These are phyloP conservation scores for Osmoderma eremita DNA, from an alignment of 2,888 invertebrate species.

Conservation along the genomic window DNA sequence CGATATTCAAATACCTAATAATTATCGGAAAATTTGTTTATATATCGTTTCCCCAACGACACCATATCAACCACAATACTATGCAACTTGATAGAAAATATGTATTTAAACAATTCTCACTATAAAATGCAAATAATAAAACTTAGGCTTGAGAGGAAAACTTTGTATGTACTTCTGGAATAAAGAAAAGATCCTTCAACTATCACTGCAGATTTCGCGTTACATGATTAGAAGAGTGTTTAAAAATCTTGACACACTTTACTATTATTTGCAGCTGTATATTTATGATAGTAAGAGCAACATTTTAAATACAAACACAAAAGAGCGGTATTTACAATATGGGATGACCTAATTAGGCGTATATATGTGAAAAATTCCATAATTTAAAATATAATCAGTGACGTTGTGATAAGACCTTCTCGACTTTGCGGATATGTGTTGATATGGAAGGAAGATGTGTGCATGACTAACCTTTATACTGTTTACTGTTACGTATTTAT, in stretches of 20 bases:
- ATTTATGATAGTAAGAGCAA: not conserved
- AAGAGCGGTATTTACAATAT: not conserved
- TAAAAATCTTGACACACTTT: slow-evolving; percentile 27
- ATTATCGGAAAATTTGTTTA: no score
- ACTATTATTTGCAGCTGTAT: slow-evolving; percentile 4
- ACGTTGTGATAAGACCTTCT: slow-evolving; percentile 1
- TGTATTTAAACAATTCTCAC: no score
- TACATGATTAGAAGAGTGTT: slow-evolving; percentile 6
- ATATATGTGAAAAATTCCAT: not conserved
- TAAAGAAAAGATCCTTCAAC: not conserved
- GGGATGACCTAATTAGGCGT: slow-evolving; percentile 7
- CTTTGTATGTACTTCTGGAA: no score
- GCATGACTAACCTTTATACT: not conserved
- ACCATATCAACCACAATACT: no score
- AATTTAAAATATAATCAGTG: slow-evolving; percentile 6
- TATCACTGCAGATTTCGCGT: not conserved
- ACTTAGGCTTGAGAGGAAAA: no score
- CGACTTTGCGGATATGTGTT: not conserved
- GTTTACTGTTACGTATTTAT: not conserved
- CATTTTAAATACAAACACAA: not conserved
- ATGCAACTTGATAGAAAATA: no score
- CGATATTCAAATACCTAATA: no score
- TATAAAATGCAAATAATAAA: no score
- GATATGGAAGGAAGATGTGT: not conserved
- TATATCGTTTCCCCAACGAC: no score